These are phyloP conservation scores for Solenopsis invicta DNA, from an alignment of 1,140 invertebrate species.

Conservation along the genomic window DNA sequence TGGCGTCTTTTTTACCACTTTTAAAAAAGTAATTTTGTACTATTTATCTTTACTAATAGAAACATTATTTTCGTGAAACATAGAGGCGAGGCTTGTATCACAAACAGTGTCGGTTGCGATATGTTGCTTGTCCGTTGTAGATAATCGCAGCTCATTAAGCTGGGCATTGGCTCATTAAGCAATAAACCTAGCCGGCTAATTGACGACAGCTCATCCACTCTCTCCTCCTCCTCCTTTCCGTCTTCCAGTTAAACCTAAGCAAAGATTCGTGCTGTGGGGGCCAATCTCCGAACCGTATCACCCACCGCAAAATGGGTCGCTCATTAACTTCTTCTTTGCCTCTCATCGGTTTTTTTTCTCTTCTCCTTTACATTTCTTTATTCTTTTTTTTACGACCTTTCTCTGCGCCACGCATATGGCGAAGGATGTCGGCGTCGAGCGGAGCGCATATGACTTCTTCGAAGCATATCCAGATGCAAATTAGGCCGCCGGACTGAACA, in stretches of 20 bases:
- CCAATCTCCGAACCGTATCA: constrained; percentile 76
- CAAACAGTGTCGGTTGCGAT: constrained; percentile 37
- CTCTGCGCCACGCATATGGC: constrained; percentile 48
- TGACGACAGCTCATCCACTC: constrained; percentile 74
- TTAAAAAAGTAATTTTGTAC: too few species aligned
- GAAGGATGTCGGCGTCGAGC: neutral
- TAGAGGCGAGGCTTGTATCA: neutral
- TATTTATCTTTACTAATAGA: neutral
- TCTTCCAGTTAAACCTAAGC: constrained; percentile 70
- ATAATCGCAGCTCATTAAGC: constrained; percentile 82
- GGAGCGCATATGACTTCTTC: constrained; percentile 51
- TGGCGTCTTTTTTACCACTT: too few species aligned
- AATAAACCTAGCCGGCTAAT: constrained; percentile 83
- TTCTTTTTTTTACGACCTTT: constrained; percentile 42
- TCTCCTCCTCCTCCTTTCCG: constrained; percentile 47
- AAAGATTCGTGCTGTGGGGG: constrained; percentile 44
- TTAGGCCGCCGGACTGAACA: constrained; percentile 22
- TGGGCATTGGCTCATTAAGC: constrained; percentile 83
- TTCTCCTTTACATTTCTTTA: constrained; percentile 9
- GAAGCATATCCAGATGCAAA: constrained; percentile 57
- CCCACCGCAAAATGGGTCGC: constrained; percentile 76
- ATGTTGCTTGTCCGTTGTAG: constrained; percentile 67
- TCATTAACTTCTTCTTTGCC: constrained; percentile 76
- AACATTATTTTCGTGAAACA: neutral
- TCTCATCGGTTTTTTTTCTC: constrained; percentile 41